Evolutionary conservation across 2,797 vertebrate genomes (phyloP).

Genomic region (Otolemur crassicaudatus): DNA sequence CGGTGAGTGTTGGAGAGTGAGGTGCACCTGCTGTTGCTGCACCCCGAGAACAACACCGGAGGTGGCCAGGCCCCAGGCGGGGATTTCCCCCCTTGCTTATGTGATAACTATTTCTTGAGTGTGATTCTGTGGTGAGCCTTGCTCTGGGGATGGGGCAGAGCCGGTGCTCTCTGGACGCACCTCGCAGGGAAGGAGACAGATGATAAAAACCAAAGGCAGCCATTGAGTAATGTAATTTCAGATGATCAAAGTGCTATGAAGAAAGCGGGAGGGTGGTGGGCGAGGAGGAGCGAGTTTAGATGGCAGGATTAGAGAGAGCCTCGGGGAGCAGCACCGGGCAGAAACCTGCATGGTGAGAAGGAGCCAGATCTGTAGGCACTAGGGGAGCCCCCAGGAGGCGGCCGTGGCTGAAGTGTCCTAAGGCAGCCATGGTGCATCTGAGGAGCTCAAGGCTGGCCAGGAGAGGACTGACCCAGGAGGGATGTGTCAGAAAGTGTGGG

Average conservation of each 20-base stretch:
- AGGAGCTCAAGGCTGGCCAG: not conserved
- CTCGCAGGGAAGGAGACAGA: not conserved
- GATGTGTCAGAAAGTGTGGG: too few species aligned
- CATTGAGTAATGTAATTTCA: not conserved
- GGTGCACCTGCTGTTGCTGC: rapidly evolving
- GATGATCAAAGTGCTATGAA: not conserved
- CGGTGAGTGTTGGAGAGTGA: not conserved
- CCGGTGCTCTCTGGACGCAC: rapidly evolving
- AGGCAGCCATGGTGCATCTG: not conserved
- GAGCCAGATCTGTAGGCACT: not conserved
- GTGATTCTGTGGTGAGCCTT: not conserved
- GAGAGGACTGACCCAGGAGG: not conserved
- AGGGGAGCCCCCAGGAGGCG: not conserved
- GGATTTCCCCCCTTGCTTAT: not conserved
- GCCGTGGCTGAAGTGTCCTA: not conserved
- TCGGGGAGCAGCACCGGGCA: not conserved
- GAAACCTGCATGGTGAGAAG: not conserved
- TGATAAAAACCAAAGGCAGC: not conserved
- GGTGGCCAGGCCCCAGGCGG: too few species aligned
- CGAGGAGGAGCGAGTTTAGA: too few species aligned
- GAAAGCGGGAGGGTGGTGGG: too few species aligned
- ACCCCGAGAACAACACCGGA: not conserved
- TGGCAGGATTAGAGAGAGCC: not conserved
- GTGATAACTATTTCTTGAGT: not conserved
- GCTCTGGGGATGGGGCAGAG: not conserved